Evolutionary conservation across 1,140 invertebrate genomes (phyloP), one percentile per base, ranked within the genome.

Genomic region (Heterodera schachtii): DNA sequence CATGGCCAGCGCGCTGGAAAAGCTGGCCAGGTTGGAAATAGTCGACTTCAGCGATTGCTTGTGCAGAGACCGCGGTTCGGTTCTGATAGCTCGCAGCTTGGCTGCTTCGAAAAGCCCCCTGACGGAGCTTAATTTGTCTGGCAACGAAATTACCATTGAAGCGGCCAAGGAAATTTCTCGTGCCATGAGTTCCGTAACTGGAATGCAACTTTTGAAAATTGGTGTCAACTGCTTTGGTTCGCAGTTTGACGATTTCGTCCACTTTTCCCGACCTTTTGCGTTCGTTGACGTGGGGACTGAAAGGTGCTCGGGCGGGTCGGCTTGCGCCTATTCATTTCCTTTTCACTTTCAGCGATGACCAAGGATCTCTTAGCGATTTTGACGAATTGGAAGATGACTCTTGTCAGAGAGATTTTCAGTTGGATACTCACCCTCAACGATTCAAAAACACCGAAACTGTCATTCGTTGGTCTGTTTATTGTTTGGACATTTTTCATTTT

Each of bases 1-100:
- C n/a, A 92, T 97, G 70, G 93, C 94, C 0, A 91, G 93, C 75
- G 82, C 75, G 9, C 43, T 87, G 19, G 49, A 71, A 9, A 73
- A 77, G 2, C 70, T 87, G 7, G 70, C 73, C 3, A 46, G 78
- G 31, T 41, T 89, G 21, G 81, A 87, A 49, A 8, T 81, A 41
- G 66, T 89, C n/a, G 84, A 90, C 73, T 88, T 89, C 67, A 83
- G 87, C 13, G 87, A 89, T 47, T 89, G 87, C 66, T 79, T 89
- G 8, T 90, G 88, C 46, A 57, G 87, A 46, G 73, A 78, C 57
- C 16, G 70, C 9, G 87, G 87, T 13, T 73, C 85, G 21, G 41
- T 79, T 6, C 80, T 71, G 1, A 87, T 88, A 49, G 57, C 85
- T 2, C 13, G 70, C n/a, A 77, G 44, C 13, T 47, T 89, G 13